phyloP scores from a whole-genome alignment of 2,113 vertebrate species.

The Anguilla rostrata region DNA sequence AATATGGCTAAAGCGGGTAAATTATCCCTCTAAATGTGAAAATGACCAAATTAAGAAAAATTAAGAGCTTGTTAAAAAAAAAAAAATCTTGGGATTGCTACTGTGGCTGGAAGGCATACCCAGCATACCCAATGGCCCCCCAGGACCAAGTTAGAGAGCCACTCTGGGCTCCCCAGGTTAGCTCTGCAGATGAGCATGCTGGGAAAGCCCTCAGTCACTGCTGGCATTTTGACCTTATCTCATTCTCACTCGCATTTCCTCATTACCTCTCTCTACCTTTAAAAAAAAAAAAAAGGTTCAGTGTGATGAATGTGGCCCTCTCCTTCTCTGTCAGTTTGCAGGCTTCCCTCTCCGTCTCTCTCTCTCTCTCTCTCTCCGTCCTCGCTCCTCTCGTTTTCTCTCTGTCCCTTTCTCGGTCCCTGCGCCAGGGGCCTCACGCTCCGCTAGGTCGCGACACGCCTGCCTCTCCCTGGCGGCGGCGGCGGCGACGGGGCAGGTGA shows the following conservation, averaged over 20 bases:
- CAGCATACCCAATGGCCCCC: too few species aligned
- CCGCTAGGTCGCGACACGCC: constrained; percentile 58
- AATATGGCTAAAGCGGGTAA: too few species aligned
- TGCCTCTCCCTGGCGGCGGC: constrained; percentile 25
- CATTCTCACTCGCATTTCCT: neutral
- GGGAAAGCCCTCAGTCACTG: neutral
- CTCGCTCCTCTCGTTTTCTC: neutral
- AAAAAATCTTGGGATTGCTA: too few species aligned
- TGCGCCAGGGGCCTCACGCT: constrained; percentile 54
- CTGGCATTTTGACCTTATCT: neutral
- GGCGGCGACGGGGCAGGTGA: constrained; percentile 44
- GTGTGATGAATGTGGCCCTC: neutral
- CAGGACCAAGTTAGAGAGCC: too few species aligned
- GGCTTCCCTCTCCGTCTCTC: neutral
- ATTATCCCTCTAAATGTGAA: too few species aligned
- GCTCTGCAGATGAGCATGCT: neutral
- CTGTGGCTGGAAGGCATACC: too few species aligned
- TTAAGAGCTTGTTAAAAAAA: too few species aligned
- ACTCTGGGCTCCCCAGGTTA: too few species aligned
- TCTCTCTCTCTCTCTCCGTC: constrained; percentile 4
- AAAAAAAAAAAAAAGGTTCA: neutral
- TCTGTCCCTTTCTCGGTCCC: constrained; percentile 42
- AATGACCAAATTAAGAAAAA: too few species aligned
- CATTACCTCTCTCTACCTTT: neutral
- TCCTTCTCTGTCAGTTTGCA: neutral